These are phyloP conservation scores for Cyclopterus lumpus DNA, from an alignment of 2,797 vertebrate genomes.

Conservation along the genomic window DNA sequence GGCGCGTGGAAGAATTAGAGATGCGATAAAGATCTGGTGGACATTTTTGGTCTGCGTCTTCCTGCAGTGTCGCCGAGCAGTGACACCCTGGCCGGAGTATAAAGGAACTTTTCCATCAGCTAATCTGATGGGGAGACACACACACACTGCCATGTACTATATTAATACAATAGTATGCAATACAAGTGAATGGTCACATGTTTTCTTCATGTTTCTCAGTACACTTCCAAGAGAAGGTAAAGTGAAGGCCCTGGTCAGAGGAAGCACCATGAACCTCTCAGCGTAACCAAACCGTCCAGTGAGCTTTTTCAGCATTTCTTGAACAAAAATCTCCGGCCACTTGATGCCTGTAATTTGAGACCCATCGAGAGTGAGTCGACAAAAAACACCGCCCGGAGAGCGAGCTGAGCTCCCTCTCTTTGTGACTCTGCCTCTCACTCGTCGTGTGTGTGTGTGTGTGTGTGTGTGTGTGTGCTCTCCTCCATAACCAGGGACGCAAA, in stretches of 20 bases:
- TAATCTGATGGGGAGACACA: constrained; percentile 34
- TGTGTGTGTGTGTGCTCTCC: constrained; percentile 24
- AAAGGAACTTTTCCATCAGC: constrained; percentile 54
- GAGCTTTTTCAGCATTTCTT: constrained; percentile 40
- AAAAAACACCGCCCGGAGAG: constrained; percentile 5
- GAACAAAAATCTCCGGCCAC: neutral
- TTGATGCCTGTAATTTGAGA: constrained; percentile 32
- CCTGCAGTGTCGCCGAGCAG: neutral
- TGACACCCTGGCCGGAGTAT: constrained; percentile 23
- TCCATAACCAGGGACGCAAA: constrained; percentile 44
- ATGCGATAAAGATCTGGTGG: constrained; percentile 43
- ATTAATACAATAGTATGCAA: neutral
- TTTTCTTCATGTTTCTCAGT: constrained; percentile 12
- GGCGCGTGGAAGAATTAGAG: constrained; percentile 17
- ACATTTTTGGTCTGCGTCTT: constrained; percentile 50
- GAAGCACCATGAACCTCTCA: constrained; percentile 1
- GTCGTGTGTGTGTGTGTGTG: too few relatives aligned
- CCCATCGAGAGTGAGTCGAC: constrained; percentile 8
- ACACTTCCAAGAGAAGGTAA: neutral
- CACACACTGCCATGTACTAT: neutral
- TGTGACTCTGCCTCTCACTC: neutral
- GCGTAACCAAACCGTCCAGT: constrained; percentile 12
- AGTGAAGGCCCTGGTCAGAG: too few relatives aligned
- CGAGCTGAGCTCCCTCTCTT: constrained; percentile 8
- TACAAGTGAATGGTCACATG: neutral